These are phyloP conservation scores for Standfussiana lucernea DNA, from an alignment of 2,888 invertebrate genomes.

Conservation along the genomic window DNA sequence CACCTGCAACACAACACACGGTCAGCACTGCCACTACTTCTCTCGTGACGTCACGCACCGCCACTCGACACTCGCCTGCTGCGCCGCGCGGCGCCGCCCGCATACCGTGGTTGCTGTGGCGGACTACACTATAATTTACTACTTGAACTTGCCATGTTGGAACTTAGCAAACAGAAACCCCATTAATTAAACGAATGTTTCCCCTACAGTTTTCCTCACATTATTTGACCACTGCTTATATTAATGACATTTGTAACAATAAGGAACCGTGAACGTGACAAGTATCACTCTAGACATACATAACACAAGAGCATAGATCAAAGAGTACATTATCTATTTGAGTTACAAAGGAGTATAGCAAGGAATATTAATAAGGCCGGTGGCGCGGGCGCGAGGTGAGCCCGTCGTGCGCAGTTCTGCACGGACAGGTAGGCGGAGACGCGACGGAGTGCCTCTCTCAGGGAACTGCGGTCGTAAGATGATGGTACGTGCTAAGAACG, in stretches of 20 bases:
- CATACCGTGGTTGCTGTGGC: slow-evolving; percentile 30
- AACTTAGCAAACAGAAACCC: slow-evolving; percentile 38
- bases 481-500: no score
- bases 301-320: neutral
- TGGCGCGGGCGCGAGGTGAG: no score
- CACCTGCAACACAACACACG: slow-evolving; percentile 74
- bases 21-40: neutral
- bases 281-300: neutral
- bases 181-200: slow-evolving; percentile 26
- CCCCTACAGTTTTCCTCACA: slow-evolving; percentile 36
- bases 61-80: slow-evolving; percentile 24
- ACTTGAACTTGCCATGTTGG: slow-evolving; percentile 32
- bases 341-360: neutral
- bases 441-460: no score
- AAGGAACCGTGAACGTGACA: slow-evolving; percentile 22
- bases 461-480: no score
- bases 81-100: slow-evolving; percentile 14
- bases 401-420: no score
- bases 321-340: neutral
- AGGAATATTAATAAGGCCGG: no score
- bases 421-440: no score
- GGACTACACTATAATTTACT: slow-evolving; percentile 43
- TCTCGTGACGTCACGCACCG: neutral
- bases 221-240: slow-evolving; percentile 31
- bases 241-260: slow-evolving; percentile 12